phyloP scores from a whole-genome alignment of 92 coral and sea anemone species.

The Montipora capitata region DNA sequence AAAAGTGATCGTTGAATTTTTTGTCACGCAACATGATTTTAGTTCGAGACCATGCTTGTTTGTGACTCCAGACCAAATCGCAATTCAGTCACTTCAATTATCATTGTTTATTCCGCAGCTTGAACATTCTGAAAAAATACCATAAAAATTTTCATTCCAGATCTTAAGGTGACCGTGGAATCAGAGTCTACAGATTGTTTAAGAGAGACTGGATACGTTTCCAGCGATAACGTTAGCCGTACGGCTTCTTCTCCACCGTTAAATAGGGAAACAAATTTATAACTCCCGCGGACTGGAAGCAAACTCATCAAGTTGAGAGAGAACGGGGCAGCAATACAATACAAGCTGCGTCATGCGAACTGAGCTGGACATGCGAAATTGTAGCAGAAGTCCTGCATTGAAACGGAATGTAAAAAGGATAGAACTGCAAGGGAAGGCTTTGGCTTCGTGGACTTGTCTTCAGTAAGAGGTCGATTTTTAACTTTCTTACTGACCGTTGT shows the following conservation, averaged over 20 bases:
- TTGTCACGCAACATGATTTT: too few species aligned
- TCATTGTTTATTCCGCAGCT: too few species aligned
- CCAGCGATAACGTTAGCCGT: constrained; percentile 22
- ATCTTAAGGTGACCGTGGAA: constrained; percentile 19
- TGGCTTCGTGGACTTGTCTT: neutral
- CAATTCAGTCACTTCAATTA: too few species aligned
- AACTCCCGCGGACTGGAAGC: neutral
- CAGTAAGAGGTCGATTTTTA: too few species aligned
- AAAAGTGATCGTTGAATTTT: too few species aligned
- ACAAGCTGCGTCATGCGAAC: neutral
- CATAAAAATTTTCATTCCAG: neutral
- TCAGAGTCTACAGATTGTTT: constrained; percentile 33
- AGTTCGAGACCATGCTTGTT: too few species aligned
- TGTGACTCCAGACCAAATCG: too few species aligned
- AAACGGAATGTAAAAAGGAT: neutral
- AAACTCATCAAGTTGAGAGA: neutral
- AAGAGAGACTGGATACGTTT: neutral
- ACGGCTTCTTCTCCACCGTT: constrained; percentile 31
- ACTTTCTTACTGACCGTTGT: too few species aligned
- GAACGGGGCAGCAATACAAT: neutral
- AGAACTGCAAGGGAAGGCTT: neutral
- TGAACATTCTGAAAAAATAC: too few species aligned
- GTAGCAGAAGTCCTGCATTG: neutral
- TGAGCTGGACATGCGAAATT: neutral
- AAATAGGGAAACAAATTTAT: constrained; percentile 1